Base-by-base conservation (phyloP, 2,113 vertebrate genomes). In the Telmatochromis brichardi region DNA sequence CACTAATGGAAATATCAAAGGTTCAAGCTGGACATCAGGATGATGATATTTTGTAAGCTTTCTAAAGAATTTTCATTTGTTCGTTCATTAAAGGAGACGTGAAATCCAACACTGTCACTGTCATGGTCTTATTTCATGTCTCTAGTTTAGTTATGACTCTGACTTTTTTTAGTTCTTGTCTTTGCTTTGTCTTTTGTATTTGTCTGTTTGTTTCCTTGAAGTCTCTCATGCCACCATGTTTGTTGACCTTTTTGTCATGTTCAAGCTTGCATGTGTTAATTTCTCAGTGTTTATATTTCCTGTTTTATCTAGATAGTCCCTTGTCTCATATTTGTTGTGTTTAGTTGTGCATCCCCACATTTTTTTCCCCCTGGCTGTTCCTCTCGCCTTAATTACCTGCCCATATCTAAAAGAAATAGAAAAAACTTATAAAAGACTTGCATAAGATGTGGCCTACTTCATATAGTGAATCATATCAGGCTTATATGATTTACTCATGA, bases 301-400 rank as follows among this genome's bases (percentile, higher is more conserved):
- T 28, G 2, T 57, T 57, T 28, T 9, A 57, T 57, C 4, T 1
- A 57, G 1, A 28, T 1, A 28, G 55, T 28, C 13, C 23, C 13
- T 8, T 57, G 23, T 28, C 55, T 57, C 55, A 5, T 57, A 12
- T 28, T 28, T 57, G 54, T 57, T 57, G 23, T 28, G 55, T 57
- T 57, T 57, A 5, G 55, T 15, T 57, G 0, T 28, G 55, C 55
- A 15, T 57, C 55, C 55, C 7, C 26, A 58, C 23, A 28, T 58
- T 58, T 8, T 53, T 5, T 9, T 0, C 0, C 23, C 1, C 23
- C 13, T 15, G 23, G 23, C 13, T 58, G 4, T 58, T 58, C 13
- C 55, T 58, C 55, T 58, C 14, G 1, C 1, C 55, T 15, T 57
- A 57, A 15, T 57, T 58, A 9, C 55, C 14, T 3, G 54, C 11